These are phyloP conservation scores for Parauchenoglanis punctatus DNA, from an alignment of 2,797 vertebrate genomes.

Conservation along the genomic window DNA sequence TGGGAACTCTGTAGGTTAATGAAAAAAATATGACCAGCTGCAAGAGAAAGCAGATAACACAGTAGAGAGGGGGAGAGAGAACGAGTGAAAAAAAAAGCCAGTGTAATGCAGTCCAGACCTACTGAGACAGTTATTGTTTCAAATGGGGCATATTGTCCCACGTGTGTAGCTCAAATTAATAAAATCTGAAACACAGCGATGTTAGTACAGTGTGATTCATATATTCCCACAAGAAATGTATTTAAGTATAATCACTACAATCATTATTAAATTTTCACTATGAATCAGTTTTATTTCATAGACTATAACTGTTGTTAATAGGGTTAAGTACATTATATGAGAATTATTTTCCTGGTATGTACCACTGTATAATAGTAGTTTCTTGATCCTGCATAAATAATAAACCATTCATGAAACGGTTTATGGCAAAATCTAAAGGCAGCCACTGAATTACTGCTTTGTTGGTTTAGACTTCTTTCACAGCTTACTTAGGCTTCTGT, in stretches of 20 bases:
- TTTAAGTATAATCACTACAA: not conserved
- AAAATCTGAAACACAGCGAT: slow-evolving; percentile 40
- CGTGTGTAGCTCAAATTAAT: slow-evolving; percentile 51
- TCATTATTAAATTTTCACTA: not conserved
- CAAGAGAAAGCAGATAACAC: slow-evolving; percentile 71
- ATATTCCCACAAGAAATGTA: slow-evolving; percentile 11
- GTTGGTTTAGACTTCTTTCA: slow-evolving; percentile 31
- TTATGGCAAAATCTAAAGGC: slow-evolving; percentile 5
- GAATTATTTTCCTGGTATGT: not conserved
- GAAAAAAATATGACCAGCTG: slow-evolving; percentile 72
- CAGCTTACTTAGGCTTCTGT: slow-evolving; percentile 29
- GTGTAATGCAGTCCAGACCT: slow-evolving; percentile 72
- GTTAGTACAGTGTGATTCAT: slow-evolving; percentile 9
- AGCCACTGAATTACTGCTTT: slow-evolving; percentile 6
- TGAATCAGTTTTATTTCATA: not conserved
- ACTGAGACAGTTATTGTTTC: slow-evolving; percentile 62
- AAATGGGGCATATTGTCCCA: slow-evolving; percentile 60
- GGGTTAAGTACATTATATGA: not conserved
- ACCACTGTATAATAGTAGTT: not conserved
- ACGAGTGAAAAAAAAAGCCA: slow-evolving; percentile 62
- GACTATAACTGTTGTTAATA: not conserved
- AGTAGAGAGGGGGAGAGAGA: slow-evolving; percentile 8
- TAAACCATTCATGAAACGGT: not conserved
- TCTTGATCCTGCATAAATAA: not conserved
- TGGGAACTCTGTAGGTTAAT: slow-evolving; percentile 65